Evolutionary conservation across 30 jellyfish, hydroid and myxozoan species (phyloP).

Genomic region (Hydractinia echinata): DNA sequence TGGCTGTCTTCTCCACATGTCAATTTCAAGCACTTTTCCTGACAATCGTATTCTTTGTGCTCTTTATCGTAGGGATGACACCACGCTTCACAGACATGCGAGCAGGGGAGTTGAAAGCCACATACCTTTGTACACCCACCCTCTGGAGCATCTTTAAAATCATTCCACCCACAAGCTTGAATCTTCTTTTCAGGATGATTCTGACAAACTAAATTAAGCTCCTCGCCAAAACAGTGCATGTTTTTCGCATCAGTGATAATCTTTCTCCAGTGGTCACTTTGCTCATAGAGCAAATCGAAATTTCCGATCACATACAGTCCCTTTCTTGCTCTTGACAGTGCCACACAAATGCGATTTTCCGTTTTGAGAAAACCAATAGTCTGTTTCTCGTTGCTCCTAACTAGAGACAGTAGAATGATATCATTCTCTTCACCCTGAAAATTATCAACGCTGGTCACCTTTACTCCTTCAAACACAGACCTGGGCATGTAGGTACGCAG

Average conservation of each 20-base stretch:
- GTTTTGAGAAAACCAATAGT: slow-evolving; percentile 60
- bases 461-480: slow-evolving; percentile 64
- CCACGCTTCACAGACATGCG: slow-evolving; percentile 50
- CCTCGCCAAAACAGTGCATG: slow-evolving; percentile 24
- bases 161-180: slow-evolving; percentile 27
- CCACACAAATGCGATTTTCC: slow-evolving; percentile 75
- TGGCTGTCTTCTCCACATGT: slow-evolving; percentile 30
- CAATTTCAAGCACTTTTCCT: slow-evolving; percentile 35
- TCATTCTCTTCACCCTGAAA: slow-evolving; percentile 95
- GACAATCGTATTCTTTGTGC: slow-evolving; percentile 40
- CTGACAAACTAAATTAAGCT: slow-evolving; percentile 41
- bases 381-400: slow-evolving; percentile 56
- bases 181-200: slow-evolving; percentile 53
- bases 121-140: slow-evolving; percentile 79
- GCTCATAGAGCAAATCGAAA: slow-evolving; percentile 41
- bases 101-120: slow-evolving; percentile 43
- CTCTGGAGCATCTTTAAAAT: slow-evolving; percentile 65
- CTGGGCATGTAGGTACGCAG: slow-evolving; percentile 56
- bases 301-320: slow-evolving; percentile 90
- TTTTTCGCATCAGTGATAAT: slow-evolving; percentile 39
- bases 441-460: slow-evolving; percentile 70
- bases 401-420: slow-evolving; percentile 69
- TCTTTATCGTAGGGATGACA: slow-evolving; percentile 67
- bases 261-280: slow-evolving; percentile 50
- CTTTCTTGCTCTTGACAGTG: slow-evolving; percentile 78